Evolutionary conservation across 2,113 vertebrate genomes (phyloP), one percentile per base, ranked within the genome.

Genomic region (Chaetodon auriga): DNA sequence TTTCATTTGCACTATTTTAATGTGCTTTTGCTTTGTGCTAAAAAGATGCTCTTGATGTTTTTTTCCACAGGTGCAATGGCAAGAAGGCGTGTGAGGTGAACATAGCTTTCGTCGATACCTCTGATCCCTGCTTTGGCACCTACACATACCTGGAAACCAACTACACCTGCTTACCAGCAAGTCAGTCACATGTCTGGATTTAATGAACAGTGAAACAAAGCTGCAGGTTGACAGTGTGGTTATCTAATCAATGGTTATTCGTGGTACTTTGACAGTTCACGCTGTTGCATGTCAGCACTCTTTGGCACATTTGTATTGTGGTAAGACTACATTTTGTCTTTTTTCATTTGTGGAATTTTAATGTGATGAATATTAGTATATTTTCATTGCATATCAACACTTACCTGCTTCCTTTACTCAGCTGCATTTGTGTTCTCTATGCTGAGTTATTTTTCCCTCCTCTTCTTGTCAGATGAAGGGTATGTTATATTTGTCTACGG

Each of bases 401-500:
- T 14, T 19, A 9, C 16, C 61, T 21, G 18, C 1, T 30, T 30
- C 2, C 30, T 30, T 30, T 30, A 30, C 61, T 25, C 11, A 6
- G 8, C 9, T 54, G 45, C 21, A 45, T 71, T 76, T 53, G 15
- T 1, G 11, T 66, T 11, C 12, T 78, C 7, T 25, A 2, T 41
- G 38, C 19, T 3, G 7, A 25, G 21, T n/a, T 8, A 41, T 30
- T 41, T 49, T 30, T 75, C 51, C 5, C 11, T 64, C 38, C 35
- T 66, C n/a, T 49, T 63, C 49, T 55, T 51, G 1, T 15, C 58
- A 92, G 90, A 69, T 62, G 4, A 2, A 1, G 89, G 89, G 0
- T 66, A 82, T 60, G n/a, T 82, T 0, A 88, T 93, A 46, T 25
- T 1, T 21, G 68, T 93, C 57, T 74, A 66, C 0, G 66, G 83